phyloP scores from a whole-genome alignment of 2,888 invertebrate species.

The Nebria brevicollis region DNA sequence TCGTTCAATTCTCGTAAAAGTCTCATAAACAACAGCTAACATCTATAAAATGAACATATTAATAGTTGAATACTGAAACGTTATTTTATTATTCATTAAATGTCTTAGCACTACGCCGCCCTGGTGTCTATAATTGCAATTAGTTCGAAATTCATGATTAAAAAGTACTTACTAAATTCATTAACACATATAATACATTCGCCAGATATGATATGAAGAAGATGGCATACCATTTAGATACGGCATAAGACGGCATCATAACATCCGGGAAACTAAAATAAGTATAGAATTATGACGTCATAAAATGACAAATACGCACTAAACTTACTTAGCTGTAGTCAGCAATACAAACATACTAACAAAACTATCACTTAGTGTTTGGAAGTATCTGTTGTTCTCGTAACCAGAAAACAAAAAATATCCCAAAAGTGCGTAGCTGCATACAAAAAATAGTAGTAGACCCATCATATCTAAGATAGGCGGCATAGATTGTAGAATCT shows the following conservation, averaged over 20 bases:
- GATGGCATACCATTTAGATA: conserved; percentile 82
- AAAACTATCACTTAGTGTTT: conserved; percentile 82
- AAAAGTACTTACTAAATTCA: conserved; percentile 78
- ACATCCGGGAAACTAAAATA: conserved; percentile 85
- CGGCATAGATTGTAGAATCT: conserved; percentile 85
- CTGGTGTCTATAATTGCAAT: background rate
- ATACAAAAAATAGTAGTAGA: conserved; percentile 84
- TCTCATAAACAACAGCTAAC: conserved; percentile 91
- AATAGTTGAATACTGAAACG: background rate
- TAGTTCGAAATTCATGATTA: background rate
- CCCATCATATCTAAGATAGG: conserved; percentile 90
- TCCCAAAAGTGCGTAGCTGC: conserved; percentile 83
- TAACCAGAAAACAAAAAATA: conserved; percentile 84
- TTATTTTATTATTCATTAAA: background rate
- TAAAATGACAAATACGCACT: background rate
- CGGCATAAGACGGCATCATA: conserved; percentile 90
- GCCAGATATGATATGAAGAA: conserved; percentile 89
- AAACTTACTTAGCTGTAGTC: conserved; percentile 89
- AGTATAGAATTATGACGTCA: background rate
- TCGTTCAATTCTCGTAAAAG: conserved; percentile 86
- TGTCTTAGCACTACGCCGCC: background rate
- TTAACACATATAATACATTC: conserved; percentile 85
- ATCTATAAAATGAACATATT: conserved; percentile 66
- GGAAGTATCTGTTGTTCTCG: conserved; percentile 79
- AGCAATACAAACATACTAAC: conserved; percentile 88